Evolutionary conservation across 2,113 vertebrate genomes (phyloP).

Genomic region (Anoplopoma fimbria): DNA sequence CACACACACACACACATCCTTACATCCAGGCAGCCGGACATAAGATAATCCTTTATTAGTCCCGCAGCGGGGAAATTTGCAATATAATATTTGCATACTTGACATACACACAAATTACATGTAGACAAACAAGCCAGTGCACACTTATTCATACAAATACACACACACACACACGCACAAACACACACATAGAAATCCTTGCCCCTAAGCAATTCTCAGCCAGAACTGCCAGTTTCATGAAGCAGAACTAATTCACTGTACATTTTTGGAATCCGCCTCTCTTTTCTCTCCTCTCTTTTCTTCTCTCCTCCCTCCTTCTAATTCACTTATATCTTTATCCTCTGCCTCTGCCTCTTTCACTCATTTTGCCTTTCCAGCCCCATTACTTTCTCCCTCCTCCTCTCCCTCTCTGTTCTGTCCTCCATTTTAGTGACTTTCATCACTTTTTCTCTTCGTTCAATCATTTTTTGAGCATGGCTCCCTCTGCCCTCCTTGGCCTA

Average conservation of each 20-base stretch:
- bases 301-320: conserved; percentile 39
- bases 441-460: not conserved
- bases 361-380: conserved; percentile 29
- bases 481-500: not conserved
- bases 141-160: conserved; percentile 1
- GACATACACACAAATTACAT: not conserved
- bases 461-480: not conserved
- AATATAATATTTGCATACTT: too few relatives aligned
- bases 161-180: conserved; percentile 10
- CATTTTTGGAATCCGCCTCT: conserved; percentile 61
- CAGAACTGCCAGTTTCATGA: conserved; percentile 67
- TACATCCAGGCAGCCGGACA: not conserved
- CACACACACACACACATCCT: not conserved
- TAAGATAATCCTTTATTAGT: too few relatives aligned
- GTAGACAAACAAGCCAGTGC: not conserved
- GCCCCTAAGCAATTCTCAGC: conserved; percentile 57
- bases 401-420: conserved; percentile 9
- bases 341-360: conserved; percentile 47
- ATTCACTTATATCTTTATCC: conserved; percentile 61
- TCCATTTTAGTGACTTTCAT: conserved; percentile 14
- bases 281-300: conserved; percentile 45
- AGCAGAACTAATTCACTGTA: conserved; percentile 76
- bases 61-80: too few relatives aligned
- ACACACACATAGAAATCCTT: conserved; percentile 33
- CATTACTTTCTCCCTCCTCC: not conserved